Conservation (phyloP, 2,113 vertebrate genomes). For the Odontesthes bonariensis region DNA sequence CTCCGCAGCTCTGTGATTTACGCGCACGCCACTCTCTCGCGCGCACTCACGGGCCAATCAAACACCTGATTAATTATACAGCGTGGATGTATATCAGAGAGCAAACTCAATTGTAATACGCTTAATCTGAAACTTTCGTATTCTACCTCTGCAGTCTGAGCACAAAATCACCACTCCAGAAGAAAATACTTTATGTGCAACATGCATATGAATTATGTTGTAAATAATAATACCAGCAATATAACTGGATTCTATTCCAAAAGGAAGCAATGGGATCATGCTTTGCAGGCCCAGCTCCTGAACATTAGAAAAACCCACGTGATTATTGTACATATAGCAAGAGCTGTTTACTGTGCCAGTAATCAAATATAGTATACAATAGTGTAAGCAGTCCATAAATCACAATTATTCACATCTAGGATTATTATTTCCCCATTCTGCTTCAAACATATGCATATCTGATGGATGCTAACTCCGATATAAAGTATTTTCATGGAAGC, state of each 20-base stretch:
- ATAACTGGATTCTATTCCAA: slow-evolving; percentile 4
- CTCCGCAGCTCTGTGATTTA: slow-evolving; percentile 78
- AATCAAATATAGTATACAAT: neutral
- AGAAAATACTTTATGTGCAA: neutral
- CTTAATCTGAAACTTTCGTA: neutral
- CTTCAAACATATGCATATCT: neutral
- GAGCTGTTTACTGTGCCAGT: neutral
- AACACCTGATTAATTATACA: slow-evolving; percentile 73
- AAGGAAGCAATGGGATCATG: neutral
- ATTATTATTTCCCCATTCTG: neutral
- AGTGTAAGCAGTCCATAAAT: neutral
- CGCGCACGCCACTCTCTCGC: slow-evolving; percentile 54
- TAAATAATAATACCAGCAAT: neutral
- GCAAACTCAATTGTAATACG: slow-evolving; percentile 28
- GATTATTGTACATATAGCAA: neutral
- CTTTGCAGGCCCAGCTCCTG: neutral
- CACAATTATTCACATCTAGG: neutral
- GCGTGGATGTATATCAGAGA: slow-evolving; percentile 32
- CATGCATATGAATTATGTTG: neutral
- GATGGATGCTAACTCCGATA: neutral
- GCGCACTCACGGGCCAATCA: slow-evolving; percentile 61
- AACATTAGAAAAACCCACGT: neutral
- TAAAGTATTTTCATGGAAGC: neutral
- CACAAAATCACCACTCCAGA: neutral
- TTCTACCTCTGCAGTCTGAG: neutral